Evolutionary conservation across 2,888 invertebrate species (phyloP), one percentile per base, ranked within the genome.

Genomic region (Mythimna ferrago): DNA sequence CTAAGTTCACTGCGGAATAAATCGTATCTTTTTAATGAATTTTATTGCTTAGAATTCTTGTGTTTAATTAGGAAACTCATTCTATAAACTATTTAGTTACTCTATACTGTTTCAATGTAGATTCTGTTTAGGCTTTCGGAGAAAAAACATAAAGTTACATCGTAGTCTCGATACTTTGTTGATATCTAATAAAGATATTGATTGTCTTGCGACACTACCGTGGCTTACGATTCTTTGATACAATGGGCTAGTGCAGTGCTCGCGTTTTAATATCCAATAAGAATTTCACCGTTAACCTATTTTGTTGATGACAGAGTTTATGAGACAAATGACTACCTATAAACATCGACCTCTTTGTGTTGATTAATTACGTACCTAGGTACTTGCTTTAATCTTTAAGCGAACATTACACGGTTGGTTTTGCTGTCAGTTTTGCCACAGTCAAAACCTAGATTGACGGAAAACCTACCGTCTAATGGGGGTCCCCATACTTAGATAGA

Each of bases 151-250:
- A 53, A 11, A 2, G 4, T 32, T 38, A 9, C 44, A 44, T 9
- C 7, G n/a, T 7, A 54, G 11, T 48, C 7, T 3, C 26, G 0
- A 19, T 63, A 70, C 11, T 53, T 56, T 70, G 41, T 9, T 32
- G 14, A n/a, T 32, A 6, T 2, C 0, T 38, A 26, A 56, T 11
- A 32, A 6, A 1, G 53, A 38, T 81, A 81, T 73, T 41, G 78
- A 81, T 81, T 81, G 11, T n/a, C 16, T 66, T 81, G 79, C 77
- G 77, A 63, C 51, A 66, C 11, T 26, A 38, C 66, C 51, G 44
- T 73, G 61, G 16, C 16, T 26, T 1, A 26, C 0, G 9, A 58
- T n/a, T 6, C 57, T 11, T 56, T 14, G 9, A 35, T 9, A 65
- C n/a, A 16, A 71, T 71, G 64, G 60, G 26, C 56, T 66, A 63